phyloP scores from a whole-genome alignment of 2,113 vertebrate genomes.

The Nestor notabilis region DNA sequence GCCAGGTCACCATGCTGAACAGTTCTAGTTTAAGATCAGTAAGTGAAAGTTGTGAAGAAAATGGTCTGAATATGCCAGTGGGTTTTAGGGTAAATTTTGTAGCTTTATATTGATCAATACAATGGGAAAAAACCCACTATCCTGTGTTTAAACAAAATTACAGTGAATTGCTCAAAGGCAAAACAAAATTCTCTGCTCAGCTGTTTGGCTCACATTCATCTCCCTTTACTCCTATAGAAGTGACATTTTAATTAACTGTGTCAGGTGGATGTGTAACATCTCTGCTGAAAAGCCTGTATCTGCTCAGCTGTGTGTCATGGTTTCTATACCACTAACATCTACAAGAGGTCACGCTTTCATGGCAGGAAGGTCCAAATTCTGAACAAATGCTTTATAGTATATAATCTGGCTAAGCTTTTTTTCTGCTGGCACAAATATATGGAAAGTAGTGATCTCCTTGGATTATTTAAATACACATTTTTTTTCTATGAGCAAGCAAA shows the following conservation, averaged over 20 bases:
- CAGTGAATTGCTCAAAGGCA: constrained; percentile 65
- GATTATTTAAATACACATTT: not conserved
- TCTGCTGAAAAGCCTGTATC: constrained; percentile 58
- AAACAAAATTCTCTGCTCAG: constrained; percentile 68
- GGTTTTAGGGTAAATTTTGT: not conserved
- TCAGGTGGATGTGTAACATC: constrained; percentile 63
- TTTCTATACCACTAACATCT: not conserved
- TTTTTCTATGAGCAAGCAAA: not conserved
- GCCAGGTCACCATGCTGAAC: not conserved
- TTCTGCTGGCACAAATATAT: not conserved
- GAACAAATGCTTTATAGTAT: not conserved
- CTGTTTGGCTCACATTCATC: constrained; percentile 70
- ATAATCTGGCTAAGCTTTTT: not conserved
- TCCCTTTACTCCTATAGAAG: constrained; percentile 61
- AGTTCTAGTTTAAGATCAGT: not conserved
- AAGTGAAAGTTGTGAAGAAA: not conserved
- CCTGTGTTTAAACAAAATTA: constrained; percentile 59
- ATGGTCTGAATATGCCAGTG: not conserved
- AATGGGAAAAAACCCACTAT: not conserved
- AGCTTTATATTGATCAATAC: constrained; percentile 24
- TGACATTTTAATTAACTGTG: constrained; percentile 70
- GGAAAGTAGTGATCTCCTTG: constrained; percentile 8
- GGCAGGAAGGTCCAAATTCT: constrained; percentile 6
- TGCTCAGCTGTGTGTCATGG: constrained; percentile 53
- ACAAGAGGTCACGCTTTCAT: not conserved